Conservation (phyloP, 2,113 vertebrate species). For the Sphyrna mokarran region DNA sequence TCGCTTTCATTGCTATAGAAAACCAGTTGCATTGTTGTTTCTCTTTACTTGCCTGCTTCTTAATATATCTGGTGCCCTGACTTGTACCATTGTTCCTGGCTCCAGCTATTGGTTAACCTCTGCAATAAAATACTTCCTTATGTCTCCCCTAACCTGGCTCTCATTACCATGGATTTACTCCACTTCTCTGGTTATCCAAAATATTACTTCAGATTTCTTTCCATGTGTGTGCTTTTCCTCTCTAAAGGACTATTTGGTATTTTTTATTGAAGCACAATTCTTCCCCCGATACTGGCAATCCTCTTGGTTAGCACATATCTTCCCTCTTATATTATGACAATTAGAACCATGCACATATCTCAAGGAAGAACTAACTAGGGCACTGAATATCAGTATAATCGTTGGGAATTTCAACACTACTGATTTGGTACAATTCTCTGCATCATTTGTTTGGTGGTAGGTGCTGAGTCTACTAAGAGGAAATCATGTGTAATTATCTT, state of each 20-base stretch:
- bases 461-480: background rate
- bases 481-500: too few species aligned
- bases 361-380: background rate
- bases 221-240: background rate
- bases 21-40: background rate
- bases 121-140: background rate
- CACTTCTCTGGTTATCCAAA: too few species aligned
- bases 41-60: background rate
- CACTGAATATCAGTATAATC: background rate
- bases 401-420: background rate
- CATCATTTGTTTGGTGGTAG: background rate
- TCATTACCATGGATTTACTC: background rate
- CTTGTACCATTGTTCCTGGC: background rate
- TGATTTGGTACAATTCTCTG: background rate
- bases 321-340: background rate
- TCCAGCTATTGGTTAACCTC: background rate
- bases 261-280: background rate
- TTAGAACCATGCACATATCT: background rate
- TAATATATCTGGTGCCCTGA: background rate
- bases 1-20: background rate
- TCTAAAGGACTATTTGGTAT: background rate
- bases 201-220: background rate
- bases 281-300: background rate
- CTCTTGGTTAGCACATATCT: background rate
- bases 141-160: background rate